Percentiles rank a stretch among this genome's conserved stretches.
Conservation (phyloP, 2,888 invertebrate species). For the Trisateles emortualis region DNA sequence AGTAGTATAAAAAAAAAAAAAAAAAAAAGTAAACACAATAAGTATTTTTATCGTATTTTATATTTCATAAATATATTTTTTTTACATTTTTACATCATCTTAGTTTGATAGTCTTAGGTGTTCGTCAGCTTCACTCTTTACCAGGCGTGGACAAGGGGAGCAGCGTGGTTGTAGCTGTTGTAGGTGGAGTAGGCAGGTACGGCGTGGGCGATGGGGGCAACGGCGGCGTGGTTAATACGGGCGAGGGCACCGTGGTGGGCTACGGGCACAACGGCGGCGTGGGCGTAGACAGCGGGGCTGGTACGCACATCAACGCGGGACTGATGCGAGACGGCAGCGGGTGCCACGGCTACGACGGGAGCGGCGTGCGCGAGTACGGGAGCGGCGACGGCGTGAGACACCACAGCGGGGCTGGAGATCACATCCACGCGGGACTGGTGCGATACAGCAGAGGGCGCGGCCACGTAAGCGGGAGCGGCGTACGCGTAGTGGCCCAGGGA, state of each 20-base stretch:
- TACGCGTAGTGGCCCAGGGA: slow-evolving; percentile 62
- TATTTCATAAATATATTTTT: slow-evolving; percentile 15
- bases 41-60: slow-evolving; percentile 2
- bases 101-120: slow-evolving; percentile 57
- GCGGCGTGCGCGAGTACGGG: slow-evolving; percentile 67
- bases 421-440: slow-evolving; percentile 74
- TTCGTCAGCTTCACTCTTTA: slow-evolving; percentile 75
- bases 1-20: no score
- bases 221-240: slow-evolving; percentile 58
- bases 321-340: slow-evolving; percentile 83
- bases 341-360: slow-evolving; percentile 75
- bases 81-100: slow-evolving; percentile 49
- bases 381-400: slow-evolving; percentile 52
- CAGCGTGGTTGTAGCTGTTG: slow-evolving; percentile 52
- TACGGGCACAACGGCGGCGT: slow-evolving; percentile 59
- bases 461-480: slow-evolving; percentile 56
- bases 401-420: slow-evolving; percentile 51
- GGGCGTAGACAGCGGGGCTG: slow-evolving; percentile 56
- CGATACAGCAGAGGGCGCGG: slow-evolving; percentile 79
- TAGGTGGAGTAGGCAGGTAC: slow-evolving; percentile 56
- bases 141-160: slow-evolving; percentile 70
- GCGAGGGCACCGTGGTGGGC: no score
- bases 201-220: slow-evolving; percentile 52
- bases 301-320: slow-evolving; percentile 60
- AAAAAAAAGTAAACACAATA: no score